Base-by-base conservation (phyloP, 2,888 invertebrate species). In the Geotrupes spiniger region DNA sequence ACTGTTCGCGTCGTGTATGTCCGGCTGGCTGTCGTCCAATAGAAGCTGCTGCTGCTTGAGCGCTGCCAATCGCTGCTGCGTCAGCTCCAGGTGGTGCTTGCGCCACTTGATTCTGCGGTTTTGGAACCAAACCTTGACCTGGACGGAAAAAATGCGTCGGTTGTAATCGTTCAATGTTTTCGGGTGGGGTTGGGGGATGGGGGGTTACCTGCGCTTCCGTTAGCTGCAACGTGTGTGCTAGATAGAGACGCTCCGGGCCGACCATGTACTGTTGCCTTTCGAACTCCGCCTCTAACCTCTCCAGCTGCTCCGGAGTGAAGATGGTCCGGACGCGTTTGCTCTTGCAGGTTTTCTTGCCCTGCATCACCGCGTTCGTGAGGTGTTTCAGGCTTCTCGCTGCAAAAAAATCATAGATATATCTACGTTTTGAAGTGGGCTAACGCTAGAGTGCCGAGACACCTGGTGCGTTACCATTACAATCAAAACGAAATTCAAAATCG, bases 211-310 rank as follows among this genome's bases (percentile, higher is more conserved):
- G 92, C 2, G 92, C 92, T 69, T 93, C 93, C 0, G 92, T 91
- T 27, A 94, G 78, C 59, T 89, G 87, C 38, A 93, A 74, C 0
- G 91, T 87, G 55, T 91, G 88, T 0, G 97, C 97, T 46, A 97
- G 76, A 73, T 95, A 95, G 2, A 93, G 80, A 51, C 96, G 76
- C 73, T 96, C 96, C 0, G 94, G 95, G 0, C 96, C 96, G 8
- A 97, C 96, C 96, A 97, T 96, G 75, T 97, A 97, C 72, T 97
- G 96, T 65, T 96, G 96, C 28, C 94, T 75, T 62, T 95, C 93
- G 65, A 97, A 97, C 76, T 96, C 96, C 0, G 90, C 89, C 68
- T 97, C 96, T 44, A 97, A 76, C 58, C 93, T 77, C 70, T 97
- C 96, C 59, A 97, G 74, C 73, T 97, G 96, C 63, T 96, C 96